Conservation (phyloP, 2,888 invertebrate species). For the Cepaea hortensis region DNA sequence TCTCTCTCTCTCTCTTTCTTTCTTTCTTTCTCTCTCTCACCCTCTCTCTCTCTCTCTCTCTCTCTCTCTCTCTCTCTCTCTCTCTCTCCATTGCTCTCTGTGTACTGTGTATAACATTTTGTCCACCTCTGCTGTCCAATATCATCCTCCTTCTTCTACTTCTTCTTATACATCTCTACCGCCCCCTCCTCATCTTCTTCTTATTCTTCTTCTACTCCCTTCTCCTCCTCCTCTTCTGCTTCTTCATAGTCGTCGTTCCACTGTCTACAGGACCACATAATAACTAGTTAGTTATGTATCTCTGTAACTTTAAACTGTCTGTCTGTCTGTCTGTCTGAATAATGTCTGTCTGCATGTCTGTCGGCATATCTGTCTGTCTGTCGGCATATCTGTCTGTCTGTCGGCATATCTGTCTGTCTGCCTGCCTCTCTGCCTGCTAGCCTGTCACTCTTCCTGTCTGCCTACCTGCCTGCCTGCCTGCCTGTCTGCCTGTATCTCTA, state of each 20-base stretch:
- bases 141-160: not conserved
- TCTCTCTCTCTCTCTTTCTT: conserved; percentile 8
- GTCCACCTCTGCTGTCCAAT: not conserved
- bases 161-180: not conserved
- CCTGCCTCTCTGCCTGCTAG: too few relatives aligned
- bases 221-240: not conserved
- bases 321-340: too few relatives aligned
- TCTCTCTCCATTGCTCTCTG: not conserved
- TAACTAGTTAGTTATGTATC: too few relatives aligned
- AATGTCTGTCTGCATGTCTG: too few relatives aligned
- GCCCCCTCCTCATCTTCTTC: not conserved
- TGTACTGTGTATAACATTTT: not conserved
- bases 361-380: too few relatives aligned
- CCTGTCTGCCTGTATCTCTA: too few relatives aligned
- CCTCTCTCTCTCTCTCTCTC: conserved; percentile 4
- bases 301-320: too few relatives aligned
- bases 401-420: too few relatives aligned
- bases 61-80: not conserved
- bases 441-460: too few relatives aligned
- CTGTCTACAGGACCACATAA: too few relatives aligned
- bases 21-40: not conserved
- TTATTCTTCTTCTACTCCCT: not conserved
- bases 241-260: not conserved
- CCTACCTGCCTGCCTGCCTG: too few relatives aligned
- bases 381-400: too few relatives aligned